Evolutionary conservation across 2,888 invertebrate species (phyloP).

Genomic region (Portevinia maculata): DNA sequence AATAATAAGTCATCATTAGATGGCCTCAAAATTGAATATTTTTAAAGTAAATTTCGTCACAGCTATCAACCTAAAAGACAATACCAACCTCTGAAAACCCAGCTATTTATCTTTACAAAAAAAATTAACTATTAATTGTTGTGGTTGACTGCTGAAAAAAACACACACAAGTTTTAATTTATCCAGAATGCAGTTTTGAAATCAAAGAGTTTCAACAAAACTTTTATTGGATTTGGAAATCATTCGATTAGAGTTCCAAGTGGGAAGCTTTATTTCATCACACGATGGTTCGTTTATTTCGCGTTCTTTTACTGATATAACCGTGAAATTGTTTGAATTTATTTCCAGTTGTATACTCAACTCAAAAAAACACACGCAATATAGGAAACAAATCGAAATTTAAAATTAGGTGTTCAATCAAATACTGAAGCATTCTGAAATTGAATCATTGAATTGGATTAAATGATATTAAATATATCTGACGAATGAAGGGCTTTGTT

Average conservation of each 20-base stretch:
- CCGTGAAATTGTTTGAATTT: neutral
- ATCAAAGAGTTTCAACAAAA: slow-evolving; percentile 30
- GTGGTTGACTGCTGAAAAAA: no score
- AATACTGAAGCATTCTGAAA: slow-evolving; percentile 18
- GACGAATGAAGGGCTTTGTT: no score
- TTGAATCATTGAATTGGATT: slow-evolving; percentile 8
- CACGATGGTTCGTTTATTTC: slow-evolving; percentile 7
- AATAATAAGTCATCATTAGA: no score
- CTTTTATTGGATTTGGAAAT: slow-evolving; percentile 46
- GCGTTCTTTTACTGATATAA: neutral
- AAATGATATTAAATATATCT: no score
- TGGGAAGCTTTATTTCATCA: slow-evolving; percentile 40
- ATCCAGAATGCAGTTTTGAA: no score
- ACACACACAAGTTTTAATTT: no score
- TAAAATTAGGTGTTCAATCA: slow-evolving; percentile 30
- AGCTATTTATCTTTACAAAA: no score
- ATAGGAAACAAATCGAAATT: slow-evolving; percentile 1
- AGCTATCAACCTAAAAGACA: no score
- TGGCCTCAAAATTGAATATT: no score
- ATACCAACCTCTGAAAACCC: no score
- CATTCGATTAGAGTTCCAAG: slow-evolving; percentile 51
- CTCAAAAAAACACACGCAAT: neutral
- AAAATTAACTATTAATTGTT: no score
- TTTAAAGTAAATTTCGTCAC: no score
- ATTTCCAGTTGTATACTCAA: neutral